A percentile compares a stretch with the other conserved stretches of the same genome.
Evolutionary conservation across 2,888 invertebrate species (phyloP).

Genomic region (Hypercompe scribonia): DNA sequence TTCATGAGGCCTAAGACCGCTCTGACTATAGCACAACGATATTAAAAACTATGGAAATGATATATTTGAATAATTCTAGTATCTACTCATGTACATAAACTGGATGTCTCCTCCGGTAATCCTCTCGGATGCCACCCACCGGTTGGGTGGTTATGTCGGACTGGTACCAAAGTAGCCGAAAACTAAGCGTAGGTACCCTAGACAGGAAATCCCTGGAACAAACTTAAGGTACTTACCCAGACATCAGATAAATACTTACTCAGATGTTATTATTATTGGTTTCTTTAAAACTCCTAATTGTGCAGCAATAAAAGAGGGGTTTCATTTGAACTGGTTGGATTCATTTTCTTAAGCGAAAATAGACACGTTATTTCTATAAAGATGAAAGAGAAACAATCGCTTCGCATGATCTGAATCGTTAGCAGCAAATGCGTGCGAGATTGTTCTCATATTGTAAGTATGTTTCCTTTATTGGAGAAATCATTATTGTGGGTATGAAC

Average conservation of each 20-base stretch:
- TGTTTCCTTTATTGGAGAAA: conserved; percentile 42
- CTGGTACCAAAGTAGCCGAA: too few species aligned
- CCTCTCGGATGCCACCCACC: too few species aligned
- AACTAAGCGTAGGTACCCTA: too few species aligned
- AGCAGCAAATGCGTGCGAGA: conserved; percentile 47
- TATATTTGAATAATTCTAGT: too few species aligned
- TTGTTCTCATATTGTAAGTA: conserved; percentile 48
- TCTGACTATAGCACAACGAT: neutral
- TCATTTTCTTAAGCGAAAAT: conserved; percentile 36
- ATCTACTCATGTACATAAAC: too few species aligned
- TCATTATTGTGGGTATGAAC: conserved; percentile 43
- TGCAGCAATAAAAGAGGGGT: neutral
- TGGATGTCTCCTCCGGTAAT: too few species aligned
- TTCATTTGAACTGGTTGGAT: conserved; percentile 15
- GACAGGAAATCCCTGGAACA: too few species aligned
- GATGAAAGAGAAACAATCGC: conserved; percentile 28
- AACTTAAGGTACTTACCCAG: neutral
- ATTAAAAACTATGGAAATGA: neutral
- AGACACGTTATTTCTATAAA: conserved; percentile 37
- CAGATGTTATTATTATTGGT: conserved; percentile 8
- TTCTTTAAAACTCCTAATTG: conserved; percentile 4
- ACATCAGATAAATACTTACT: neutral
- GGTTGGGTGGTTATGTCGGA: too few species aligned
- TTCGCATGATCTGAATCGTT: conserved; percentile 57
- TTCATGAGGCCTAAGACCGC: neutral